Evolutionary conservation across 2,113 vertebrate species (phyloP).

Genomic region (Dasyurus viverrinus): DNA sequence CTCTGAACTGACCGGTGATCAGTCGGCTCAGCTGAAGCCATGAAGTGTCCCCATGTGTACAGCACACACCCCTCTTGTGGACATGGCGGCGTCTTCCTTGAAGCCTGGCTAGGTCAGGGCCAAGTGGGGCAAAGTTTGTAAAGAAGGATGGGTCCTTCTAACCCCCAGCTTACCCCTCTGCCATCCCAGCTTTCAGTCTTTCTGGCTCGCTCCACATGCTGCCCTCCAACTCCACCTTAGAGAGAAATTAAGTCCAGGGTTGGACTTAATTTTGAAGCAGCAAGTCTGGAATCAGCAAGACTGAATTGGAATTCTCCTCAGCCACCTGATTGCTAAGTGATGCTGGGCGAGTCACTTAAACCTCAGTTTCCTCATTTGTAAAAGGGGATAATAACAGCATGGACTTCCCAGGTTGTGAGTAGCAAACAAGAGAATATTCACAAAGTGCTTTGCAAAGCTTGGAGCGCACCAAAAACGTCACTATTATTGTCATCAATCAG

Average conservation of each 20-base stretch:
- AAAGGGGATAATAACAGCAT: neutral
- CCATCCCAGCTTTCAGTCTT: neutral
- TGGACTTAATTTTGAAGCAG: neutral
- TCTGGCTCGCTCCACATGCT: neutral
- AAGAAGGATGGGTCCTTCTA: neutral
- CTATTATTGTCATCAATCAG: neutral
- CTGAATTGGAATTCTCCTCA: neutral
- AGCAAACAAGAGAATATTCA: neutral
- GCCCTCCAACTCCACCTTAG: neutral
- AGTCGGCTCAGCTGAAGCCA: neutral
- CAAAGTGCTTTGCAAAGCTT: neutral
- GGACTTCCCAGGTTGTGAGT: neutral
- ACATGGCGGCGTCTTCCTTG: neutral
- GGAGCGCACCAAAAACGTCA: fast-evolving
- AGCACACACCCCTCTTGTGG: neutral
- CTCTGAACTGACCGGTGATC: neutral
- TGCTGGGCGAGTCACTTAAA: neutral
- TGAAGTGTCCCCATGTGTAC: neutral
- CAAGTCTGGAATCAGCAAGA: neutral
- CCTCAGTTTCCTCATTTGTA: neutral
- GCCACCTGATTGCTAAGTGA: neutral
- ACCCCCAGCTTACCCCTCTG: neutral
- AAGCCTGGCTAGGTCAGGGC: neutral
- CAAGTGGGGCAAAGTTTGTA: neutral
- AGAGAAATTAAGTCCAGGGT: neutral